A percentile compares a stretch with the other conserved stretches of the same genome.
Evolutionary conservation across 2,113 vertebrate genomes (phyloP).

Genomic region (Tylochromis polylepis): DNA sequence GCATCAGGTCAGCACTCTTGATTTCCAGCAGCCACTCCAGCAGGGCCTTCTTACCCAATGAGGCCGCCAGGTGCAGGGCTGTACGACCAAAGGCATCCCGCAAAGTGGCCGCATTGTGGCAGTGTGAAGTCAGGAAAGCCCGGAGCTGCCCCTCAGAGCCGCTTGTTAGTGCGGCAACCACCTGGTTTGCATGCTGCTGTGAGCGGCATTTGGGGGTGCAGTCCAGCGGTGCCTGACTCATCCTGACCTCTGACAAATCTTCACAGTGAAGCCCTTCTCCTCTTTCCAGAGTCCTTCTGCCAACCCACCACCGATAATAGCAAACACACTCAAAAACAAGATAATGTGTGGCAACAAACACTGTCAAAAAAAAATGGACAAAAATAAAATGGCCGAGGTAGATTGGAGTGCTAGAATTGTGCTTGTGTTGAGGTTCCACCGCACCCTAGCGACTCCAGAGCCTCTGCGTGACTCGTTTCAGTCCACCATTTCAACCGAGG

Average conservation of each 20-base stretch:
- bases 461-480: slow-evolving; percentile 68
- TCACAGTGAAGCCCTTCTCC: background rate
- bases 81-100: slow-evolving; percentile 88
- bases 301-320: slow-evolving; percentile 7
- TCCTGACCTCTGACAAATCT: slow-evolving; percentile 63
- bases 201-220: slow-evolving; percentile 93
- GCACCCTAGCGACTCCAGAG: slow-evolving; percentile 77
- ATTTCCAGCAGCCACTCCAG: slow-evolving; percentile 88
- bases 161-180: slow-evolving; percentile 86
- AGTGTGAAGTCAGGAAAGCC: slow-evolving; percentile 83
- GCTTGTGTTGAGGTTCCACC: slow-evolving; percentile 79
- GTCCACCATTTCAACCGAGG: slow-evolving; percentile 70
- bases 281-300: background rate
- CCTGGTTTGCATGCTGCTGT: slow-evolving; percentile 82
- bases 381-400: slow-evolving; percentile 8
- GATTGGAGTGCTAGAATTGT: slow-evolving; percentile 75
- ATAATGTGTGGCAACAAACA: background rate
- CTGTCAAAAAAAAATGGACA: background rate
- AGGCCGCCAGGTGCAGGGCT: slow-evolving; percentile 85
- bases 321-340: slow-evolving; percentile 16
- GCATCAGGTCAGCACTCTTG: slow-evolving; percentile 81
- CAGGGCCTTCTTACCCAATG: slow-evolving; percentile 85
- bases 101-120: slow-evolving; percentile 86
- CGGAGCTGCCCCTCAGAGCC: slow-evolving; percentile 86
- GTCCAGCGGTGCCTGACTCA: slow-evolving; percentile 81